phyloP scores from a whole-genome alignment of 1,140 invertebrate species.

The Lethrus apterus region DNA sequence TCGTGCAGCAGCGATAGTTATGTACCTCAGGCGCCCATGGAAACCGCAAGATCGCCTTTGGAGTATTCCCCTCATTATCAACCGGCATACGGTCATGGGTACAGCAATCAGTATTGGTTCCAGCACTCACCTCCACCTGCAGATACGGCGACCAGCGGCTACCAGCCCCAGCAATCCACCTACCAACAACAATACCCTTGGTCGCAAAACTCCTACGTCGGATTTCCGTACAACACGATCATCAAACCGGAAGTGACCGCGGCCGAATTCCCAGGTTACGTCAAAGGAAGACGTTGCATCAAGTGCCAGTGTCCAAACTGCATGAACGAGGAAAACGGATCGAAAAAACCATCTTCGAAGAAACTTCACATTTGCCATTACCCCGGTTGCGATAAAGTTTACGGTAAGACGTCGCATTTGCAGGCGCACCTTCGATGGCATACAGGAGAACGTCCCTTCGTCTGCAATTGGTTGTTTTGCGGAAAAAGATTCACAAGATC shows the following conservation, averaged over 20 bases:
- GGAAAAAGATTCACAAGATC: constrained; percentile 82
- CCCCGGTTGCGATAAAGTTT: constrained; percentile 83
- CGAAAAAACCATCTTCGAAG: constrained; percentile 55
- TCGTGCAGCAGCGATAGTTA: constrained; percentile 36
- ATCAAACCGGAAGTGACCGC: constrained; percentile 30
- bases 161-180: constrained; percentile 29
- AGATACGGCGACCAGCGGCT: constrained; percentile 33
- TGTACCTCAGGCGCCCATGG: constrained; percentile 31
- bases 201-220: constrained; percentile 27
- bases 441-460: constrained; percentile 66
- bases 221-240: constrained; percentile 25
- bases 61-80: constrained; percentile 39
- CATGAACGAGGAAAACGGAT: constrained; percentile 55
- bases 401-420: constrained; percentile 86
- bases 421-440: constrained; percentile 83
- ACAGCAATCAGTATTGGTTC: constrained; percentile 36
- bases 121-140: constrained; percentile 37
- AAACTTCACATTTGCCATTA: constrained; percentile 85
- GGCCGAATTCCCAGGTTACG: constrained; percentile 25
- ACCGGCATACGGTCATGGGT: constrained; percentile 25
- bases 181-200: constrained; percentile 27
- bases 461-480: constrained; percentile 76
- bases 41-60: constrained; percentile 29
- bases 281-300: constrained; percentile 35
- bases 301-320: constrained; percentile 66